Conservation (phyloP, 64 coral and sea anemone genomes). For the Montipora cactus region DNA sequence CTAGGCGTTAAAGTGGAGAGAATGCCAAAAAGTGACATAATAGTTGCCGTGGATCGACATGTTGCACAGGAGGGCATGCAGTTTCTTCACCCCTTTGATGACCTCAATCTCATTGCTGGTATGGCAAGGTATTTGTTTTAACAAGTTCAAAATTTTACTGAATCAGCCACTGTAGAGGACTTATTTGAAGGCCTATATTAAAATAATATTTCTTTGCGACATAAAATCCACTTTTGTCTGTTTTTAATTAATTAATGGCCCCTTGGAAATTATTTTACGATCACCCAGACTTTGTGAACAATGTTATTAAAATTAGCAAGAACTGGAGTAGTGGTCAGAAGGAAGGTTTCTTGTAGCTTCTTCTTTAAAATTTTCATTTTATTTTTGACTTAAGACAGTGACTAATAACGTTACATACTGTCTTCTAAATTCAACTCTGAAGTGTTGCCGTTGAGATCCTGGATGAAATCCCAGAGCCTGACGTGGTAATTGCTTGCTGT, state of each 20-base stretch:
- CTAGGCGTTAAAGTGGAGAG: slow-evolving; percentile 71
- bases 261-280: no score
- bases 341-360: neutral
- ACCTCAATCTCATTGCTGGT: slow-evolving; percentile 75
- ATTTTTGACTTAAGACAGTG: neutral
- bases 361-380: neutral
- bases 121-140: slow-evolving; percentile 49
- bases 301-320: neutral
- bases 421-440: neutral
- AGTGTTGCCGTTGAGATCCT: slow-evolving; percentile 78
- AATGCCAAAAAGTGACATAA: slow-evolving; percentile 53
- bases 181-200: no score
- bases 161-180: no score
- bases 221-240: no score
- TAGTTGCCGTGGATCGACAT: slow-evolving; percentile 44
- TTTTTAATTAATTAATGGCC: no score
- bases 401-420: neutral
- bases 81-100: slow-evolving; percentile 81
- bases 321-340: no score
- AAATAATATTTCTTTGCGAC: no score
- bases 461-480: slow-evolving; percentile 67
- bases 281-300: no score
- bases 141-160: neutral
- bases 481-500: slow-evolving; percentile 71
- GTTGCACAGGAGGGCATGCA: slow-evolving; percentile 72